Base-by-base conservation (phyloP, 2,797 vertebrate genomes). In the Chromobotia macracanthus region DNA sequence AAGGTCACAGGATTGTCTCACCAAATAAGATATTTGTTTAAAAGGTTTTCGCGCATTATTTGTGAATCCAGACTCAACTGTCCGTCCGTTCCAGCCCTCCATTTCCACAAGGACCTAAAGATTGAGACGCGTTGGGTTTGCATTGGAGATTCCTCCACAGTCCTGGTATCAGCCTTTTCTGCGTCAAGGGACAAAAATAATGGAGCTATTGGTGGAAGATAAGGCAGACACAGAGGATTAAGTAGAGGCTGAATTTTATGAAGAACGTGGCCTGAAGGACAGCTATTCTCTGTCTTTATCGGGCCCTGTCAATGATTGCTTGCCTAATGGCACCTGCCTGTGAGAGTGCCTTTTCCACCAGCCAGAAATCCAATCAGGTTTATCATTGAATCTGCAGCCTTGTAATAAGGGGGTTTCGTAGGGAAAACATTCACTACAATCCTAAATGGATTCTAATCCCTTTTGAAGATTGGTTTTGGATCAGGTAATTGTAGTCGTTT, bases 261-360 rank as follows among this genome's bases (percentile, higher is more conserved):
- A 75, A 83, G 75, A 80, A 56, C 53, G 72, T 65, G 80, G 68
- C 72, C 81, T 79, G 41, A 82, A 84, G 77, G 75, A 83, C 56
- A 78, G 70, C 77, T 80, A 65, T 87, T 72, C 77, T 81, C 72
- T 76, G 58, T 81, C 81, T 83, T 68, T 82, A 86, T 87, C 83
- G 77, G 71, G 55, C 28, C 66, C 61, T 48, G 65, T 75, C 67
- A 76, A 67, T 81, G 84, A 83, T 85, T 84, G 75, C 79, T 71
- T 80, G 63, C 60, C 76, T 83, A 84, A 85, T 83, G 78, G 82
- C 70, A 84, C 64, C 78, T 76, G 73, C 50, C 69, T 56, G 60
- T 48, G 46, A 72, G 72, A 64, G 35, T 53, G 56, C n/a, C 60
- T 78, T 68, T 6, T 75, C 77, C 60, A 25, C 53, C 41, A 70